These are phyloP conservation scores for Cantharis flavilabris DNA, from an alignment of 2,888 invertebrate species.

Conservation along the genomic window DNA sequence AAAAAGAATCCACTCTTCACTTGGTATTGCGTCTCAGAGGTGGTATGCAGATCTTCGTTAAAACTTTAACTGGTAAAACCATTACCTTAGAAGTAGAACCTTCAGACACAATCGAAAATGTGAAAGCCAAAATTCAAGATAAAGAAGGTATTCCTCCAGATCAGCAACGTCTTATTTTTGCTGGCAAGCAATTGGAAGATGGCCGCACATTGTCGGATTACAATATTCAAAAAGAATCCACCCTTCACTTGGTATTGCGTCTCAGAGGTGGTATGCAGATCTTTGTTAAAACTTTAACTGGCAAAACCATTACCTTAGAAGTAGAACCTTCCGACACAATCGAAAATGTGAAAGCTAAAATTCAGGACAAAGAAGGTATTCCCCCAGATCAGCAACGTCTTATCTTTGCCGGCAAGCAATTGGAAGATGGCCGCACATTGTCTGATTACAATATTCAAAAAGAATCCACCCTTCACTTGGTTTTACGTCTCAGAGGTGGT, in stretches of 20 bases:
- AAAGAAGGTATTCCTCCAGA: constrained; percentile 91
- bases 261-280: constrained; percentile 68
- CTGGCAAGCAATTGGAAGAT: constrained; percentile 91
- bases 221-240: constrained; percentile 82
- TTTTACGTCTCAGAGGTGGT: constrained; percentile 62
- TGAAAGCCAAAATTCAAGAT: constrained; percentile 89
- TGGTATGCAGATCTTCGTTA: constrained; percentile 69
- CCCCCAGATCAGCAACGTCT: constrained; percentile 65
- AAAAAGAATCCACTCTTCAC: constrained; percentile 65
- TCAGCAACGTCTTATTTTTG: constrained; percentile 87
- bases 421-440: constrained; percentile 70
- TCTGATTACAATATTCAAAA: constrained; percentile 69
- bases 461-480: constrained; percentile 61
- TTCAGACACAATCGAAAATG: constrained; percentile 92
- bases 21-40: constrained; percentile 66
- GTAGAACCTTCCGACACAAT: constrained; percentile 68
- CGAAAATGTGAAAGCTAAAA: constrained; percentile 67
- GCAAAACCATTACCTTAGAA: constrained; percentile 63
- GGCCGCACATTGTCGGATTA: constrained; percentile 72
- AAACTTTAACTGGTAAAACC: constrained; percentile 64
- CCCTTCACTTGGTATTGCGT: constrained; percentile 89
- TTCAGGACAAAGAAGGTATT: constrained; percentile 62
- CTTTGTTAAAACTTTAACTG: constrained; percentile 59
- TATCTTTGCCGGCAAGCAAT: constrained; percentile 71
- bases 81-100: constrained; percentile 67